phyloP scores from a whole-genome alignment of 2,797 vertebrate species.

The Sphenopsis melanotis region DNA sequence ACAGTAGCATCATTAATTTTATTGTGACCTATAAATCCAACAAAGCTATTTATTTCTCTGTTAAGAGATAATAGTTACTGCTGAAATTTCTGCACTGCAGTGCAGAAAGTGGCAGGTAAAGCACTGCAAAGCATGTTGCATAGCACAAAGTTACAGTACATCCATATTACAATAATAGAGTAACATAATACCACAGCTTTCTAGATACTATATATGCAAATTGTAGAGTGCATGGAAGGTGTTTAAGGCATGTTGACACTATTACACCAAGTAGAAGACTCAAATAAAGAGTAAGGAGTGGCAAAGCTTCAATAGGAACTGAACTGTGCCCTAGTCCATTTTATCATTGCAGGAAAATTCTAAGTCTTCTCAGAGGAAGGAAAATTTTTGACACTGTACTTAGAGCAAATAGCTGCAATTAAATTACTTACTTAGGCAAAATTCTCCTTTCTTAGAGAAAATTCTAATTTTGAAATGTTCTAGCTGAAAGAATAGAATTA shows the following conservation, averaged over 20 bases:
- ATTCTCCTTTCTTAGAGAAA: background rate
- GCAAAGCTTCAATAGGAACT: background rate
- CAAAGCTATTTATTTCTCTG: background rate
- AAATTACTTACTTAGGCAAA: background rate
- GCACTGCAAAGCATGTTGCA: background rate
- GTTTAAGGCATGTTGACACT: background rate
- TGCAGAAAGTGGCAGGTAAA: background rate
- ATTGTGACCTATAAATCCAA: background rate
- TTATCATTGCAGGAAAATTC: background rate
- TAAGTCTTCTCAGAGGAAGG: background rate
- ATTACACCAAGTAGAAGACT: background rate
- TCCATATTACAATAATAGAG: background rate
- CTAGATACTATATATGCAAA: background rate
- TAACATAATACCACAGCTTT: background rate
- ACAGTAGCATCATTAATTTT: background rate
- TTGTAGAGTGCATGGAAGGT: background rate
- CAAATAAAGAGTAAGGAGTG: background rate
- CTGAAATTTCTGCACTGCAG: background rate
- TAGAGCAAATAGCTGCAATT: constrained; percentile 1
- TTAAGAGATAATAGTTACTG: background rate
- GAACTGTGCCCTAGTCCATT: background rate
- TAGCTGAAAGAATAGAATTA: background rate
- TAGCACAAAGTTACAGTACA: background rate
- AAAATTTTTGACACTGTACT: background rate
- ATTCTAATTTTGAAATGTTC: background rate